Evolutionary conservation across 2,888 invertebrate species (phyloP).

Genomic region (Noctua comes): DNA sequence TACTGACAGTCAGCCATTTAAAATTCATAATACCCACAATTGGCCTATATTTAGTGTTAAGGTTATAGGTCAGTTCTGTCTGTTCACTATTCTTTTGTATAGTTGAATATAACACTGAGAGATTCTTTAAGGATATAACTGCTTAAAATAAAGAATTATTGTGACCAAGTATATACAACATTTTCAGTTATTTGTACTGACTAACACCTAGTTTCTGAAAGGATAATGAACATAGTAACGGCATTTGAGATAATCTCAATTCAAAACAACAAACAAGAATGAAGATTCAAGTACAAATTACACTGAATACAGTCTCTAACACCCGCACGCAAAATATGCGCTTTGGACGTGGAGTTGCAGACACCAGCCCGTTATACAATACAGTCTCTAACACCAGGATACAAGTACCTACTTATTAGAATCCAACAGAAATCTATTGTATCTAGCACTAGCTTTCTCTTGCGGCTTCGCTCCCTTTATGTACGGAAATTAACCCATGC

Average conservation of each 20-base stretch:
- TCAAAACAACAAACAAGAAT: background rate
- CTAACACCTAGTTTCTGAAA: background rate
- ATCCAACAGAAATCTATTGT: background rate
- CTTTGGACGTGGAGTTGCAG: too few relatives aligned
- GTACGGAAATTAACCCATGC: too few relatives aligned
- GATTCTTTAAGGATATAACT: background rate
- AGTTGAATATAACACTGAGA: constrained; percentile 4
- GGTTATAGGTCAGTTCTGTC: constrained; percentile 14
- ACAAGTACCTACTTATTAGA: background rate
- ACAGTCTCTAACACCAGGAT: background rate
- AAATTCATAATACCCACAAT: constrained; percentile 24
- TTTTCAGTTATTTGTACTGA: background rate
- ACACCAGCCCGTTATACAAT: too few relatives aligned
- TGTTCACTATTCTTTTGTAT: constrained; percentile 19
- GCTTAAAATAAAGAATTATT: background rate
- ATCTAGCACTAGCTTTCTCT: background rate
- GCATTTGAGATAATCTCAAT: background rate
- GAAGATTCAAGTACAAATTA: background rate
- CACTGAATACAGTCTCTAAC: background rate
- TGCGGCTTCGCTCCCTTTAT: too few relatives aligned
- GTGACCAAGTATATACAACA: background rate
- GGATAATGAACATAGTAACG: background rate
- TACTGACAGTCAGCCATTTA: background rate
- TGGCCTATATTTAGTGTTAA: constrained; percentile 6
- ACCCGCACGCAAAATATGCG: too few relatives aligned